Conservation (phyloP, 2,888 invertebrate species). For the Venusia cambrica region DNA sequence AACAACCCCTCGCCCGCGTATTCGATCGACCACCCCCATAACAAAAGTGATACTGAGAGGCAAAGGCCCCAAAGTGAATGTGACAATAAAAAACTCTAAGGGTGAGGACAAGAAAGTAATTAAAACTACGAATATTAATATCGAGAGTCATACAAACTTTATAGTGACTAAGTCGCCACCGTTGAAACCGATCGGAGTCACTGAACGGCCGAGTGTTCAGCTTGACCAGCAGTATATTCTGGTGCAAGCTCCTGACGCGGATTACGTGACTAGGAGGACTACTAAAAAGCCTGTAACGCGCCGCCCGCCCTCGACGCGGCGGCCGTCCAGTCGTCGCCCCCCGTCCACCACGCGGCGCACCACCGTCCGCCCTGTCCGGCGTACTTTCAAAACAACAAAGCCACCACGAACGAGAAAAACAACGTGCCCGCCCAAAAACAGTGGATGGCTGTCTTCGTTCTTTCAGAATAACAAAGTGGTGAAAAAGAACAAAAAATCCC, state of each 20-base stretch:
- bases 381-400: constrained; percentile 49
- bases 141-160: constrained; percentile 72
- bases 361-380: constrained; percentile 32
- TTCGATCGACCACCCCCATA: constrained; percentile 44
- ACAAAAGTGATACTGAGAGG: constrained; percentile 63
- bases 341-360: constrained; percentile 38
- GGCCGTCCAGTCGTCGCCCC: constrained; percentile 33
- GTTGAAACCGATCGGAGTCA: constrained; percentile 33
- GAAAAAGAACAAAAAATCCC: constrained; percentile 49
- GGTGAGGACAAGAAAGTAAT: constrained; percentile 56
- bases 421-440: constrained; percentile 51
- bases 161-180: constrained; percentile 58
- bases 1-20: constrained; percentile 44
- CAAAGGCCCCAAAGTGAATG: constrained; percentile 59
- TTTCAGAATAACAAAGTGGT: constrained; percentile 49
- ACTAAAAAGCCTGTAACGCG: constrained; percentile 39
- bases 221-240: constrained; percentile 49
- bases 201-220: constrained; percentile 38
- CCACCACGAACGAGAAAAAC: constrained; percentile 46
- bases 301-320: constrained; percentile 37
- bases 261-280: constrained; percentile 29
- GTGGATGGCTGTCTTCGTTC: constrained; percentile 59
- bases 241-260: constrained; percentile 40
- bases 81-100: constrained; percentile 55
- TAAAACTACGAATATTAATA: constrained; percentile 69